phyloP scores from a whole-genome alignment of 2,113 vertebrate genomes.

The Cynopterus brachyotis region DNA sequence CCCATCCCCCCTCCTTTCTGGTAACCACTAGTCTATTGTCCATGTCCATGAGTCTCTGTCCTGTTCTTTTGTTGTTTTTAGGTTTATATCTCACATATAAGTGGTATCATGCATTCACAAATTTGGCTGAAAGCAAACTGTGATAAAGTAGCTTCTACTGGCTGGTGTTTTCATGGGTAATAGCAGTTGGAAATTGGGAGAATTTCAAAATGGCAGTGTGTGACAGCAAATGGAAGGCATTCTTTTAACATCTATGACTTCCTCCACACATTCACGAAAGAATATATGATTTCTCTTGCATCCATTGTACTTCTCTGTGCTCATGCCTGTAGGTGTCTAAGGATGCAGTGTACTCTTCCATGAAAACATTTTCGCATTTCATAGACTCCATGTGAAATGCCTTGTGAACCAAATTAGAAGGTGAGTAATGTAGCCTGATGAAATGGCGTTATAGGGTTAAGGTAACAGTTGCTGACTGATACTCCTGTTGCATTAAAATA shows the following conservation, averaged over 20 bases:
- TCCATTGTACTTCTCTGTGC: background rate
- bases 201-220: background rate
- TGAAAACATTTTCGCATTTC: background rate
- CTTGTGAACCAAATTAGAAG: background rate
- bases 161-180: constrained; percentile 11
- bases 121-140: constrained; percentile 22
- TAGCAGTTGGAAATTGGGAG: constrained; percentile 13
- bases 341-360: background rate
- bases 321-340: background rate
- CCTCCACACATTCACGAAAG: background rate
- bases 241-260: background rate
- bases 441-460: background rate
- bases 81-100: no score
- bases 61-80: no score
- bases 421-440: background rate
- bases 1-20: no score
- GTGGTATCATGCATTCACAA: background rate
- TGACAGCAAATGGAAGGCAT: background rate
- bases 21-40: no score
- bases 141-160: background rate
- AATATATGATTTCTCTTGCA: background rate
- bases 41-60: no score
- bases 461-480: background rate
- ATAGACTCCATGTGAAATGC: background rate
- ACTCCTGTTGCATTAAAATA: background rate